A percentile compares a stretch with the other conserved stretches of the same genome.
Conservation (phyloP, 2,797 vertebrate genomes). For the Tamandua tetradactyla region DNA sequence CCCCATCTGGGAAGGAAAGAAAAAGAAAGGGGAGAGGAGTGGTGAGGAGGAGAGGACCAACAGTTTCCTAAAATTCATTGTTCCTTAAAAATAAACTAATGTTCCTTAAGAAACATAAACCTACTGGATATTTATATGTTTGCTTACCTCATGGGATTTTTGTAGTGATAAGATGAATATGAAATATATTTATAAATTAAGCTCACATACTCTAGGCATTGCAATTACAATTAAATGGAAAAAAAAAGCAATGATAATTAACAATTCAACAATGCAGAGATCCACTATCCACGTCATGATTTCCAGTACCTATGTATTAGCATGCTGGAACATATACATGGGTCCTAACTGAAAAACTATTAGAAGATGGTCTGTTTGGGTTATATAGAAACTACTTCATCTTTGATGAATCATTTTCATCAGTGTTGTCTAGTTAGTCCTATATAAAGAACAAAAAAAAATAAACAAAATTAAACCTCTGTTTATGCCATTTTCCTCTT, state of each 20-base stretch:
- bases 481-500: background rate
- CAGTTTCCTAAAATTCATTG: too few relatives aligned
- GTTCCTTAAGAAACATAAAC: background rate
- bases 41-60: too few relatives aligned
- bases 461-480: background rate
- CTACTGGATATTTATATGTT: background rate
- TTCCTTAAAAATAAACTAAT: too few relatives aligned
- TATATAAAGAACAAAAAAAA: background rate
- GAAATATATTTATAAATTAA: background rate
- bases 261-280: background rate
- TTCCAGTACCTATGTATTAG: background rate
- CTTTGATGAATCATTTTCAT: background rate
- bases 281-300: background rate
- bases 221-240: too few relatives aligned
- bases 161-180: background rate
- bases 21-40: too few relatives aligned
- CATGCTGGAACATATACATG: background rate
- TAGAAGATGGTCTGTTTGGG: background rate
- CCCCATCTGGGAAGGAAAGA: background rate
- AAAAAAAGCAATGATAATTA: too few relatives aligned
- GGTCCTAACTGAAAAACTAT: background rate
- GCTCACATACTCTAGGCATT: background rate
- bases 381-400: background rate
- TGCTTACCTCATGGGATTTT: background rate
- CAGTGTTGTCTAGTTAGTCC: background rate